These are phyloP conservation scores for Hydrolagus colliei DNA, from an alignment of 2,797 vertebrate species.

Conservation along the genomic window DNA sequence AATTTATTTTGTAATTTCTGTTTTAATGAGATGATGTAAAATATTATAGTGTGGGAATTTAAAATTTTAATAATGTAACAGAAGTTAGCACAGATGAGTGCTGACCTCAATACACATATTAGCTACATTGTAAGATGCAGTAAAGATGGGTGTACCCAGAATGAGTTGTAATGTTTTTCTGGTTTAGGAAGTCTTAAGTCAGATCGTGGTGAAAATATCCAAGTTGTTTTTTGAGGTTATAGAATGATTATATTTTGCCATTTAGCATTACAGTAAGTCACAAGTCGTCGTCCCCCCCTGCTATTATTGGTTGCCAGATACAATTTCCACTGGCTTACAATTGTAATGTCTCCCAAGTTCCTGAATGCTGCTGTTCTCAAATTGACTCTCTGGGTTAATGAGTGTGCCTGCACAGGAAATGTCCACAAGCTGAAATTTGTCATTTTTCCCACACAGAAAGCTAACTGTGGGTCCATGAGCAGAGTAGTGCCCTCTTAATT, in stretches of 20 bases:
- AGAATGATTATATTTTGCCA: not conserved
- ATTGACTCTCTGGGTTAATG: no score
- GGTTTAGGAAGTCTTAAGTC: not conserved
- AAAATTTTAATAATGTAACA: not conserved
- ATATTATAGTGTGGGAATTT: not conserved
- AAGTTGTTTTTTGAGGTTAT: not conserved
- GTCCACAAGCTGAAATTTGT: no score
- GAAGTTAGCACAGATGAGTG: not conserved
- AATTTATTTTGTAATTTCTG: no score
- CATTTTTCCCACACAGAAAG: no score
- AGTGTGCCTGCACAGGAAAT: no score
- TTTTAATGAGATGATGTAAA: not conserved
- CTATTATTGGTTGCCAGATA: not conserved
- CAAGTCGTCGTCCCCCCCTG: not conserved
- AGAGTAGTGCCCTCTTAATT: no score
- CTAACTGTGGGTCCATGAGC: no score
- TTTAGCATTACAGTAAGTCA: not conserved
- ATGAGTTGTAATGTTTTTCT: not conserved
- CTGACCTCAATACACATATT: not conserved
- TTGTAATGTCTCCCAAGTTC: no score
- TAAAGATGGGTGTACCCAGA: not conserved
- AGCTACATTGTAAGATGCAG: not conserved
- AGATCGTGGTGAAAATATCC: not conserved
- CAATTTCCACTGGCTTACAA: not conserved
- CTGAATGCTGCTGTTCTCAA: no score